Evolutionary conservation across 2,113 vertebrate genomes (phyloP), one percentile per base, ranked within the genome.

Genomic region (Stegostoma tigrinum): DNA sequence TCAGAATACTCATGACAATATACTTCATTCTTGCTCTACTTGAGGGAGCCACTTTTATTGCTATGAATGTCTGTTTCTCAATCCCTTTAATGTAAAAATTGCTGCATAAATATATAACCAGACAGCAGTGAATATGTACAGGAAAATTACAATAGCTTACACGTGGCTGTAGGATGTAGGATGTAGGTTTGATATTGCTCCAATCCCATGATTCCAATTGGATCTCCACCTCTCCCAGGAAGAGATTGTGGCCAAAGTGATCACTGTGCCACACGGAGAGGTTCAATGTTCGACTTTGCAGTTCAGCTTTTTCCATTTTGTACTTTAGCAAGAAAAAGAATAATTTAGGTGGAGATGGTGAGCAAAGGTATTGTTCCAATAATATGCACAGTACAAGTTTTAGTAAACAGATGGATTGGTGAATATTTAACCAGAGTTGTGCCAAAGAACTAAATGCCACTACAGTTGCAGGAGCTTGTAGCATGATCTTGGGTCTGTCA

Each of bases 211-310:
- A 72, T 0, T 97, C 97, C 97, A 99, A 97, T 0, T 97, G 96
- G 42, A 99, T 97, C 97, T 99, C 98, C 95, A 98, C 98, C 97
- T 99, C 99, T 1, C 99, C 99, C 96, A 99, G 97, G 96, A 99
- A 99, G 93, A 99, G 96, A 93, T 99, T 99, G 96, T 98, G 98
- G 93, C 98, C 97, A 96, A 99, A 96, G 96, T 98, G 96, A 96
- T 98, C 98, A 0, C 98, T 97, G 96, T 99, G 99, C 99, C 99
- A 99, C 96, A 99, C 99, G 0, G 99, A 99, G 95, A 99, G 96
- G 96, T 98, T 99, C 96, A 99, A 97, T 34, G 98, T 98, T 42
- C 99, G 98, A 55, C 98, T 97, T 94, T 96, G 97, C 87, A 99
- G 97, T 96, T 99, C 98, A 2, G 97, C 96, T 19, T 98, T 96